A percentile compares a stretch with the other conserved stretches of the same genome.
These are phyloP conservation scores for Melitaea cinxia DNA, from an alignment of 1,140 invertebrate species.

Conservation along the genomic window DNA sequence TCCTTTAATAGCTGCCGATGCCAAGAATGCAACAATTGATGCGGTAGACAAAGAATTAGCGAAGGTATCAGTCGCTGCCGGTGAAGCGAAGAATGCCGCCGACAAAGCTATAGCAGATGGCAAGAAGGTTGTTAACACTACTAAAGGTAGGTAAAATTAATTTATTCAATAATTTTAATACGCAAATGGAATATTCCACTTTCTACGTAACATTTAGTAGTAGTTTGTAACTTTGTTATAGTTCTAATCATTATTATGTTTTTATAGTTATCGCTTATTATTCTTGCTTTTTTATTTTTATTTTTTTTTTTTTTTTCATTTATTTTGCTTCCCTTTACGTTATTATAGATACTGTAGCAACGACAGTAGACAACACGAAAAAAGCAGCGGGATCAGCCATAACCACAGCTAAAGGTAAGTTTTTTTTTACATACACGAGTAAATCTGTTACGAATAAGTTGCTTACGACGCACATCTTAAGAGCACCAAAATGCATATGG, in stretches of 20 bases:
- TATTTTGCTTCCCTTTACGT: slow-evolving; percentile 44
- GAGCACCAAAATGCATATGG: neutral
- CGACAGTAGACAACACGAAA: slow-evolving; percentile 69
- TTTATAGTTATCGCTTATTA: slow-evolving; percentile 20
- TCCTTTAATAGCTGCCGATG: slow-evolving; percentile 50
- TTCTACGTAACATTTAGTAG: neutral
- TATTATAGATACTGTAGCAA: slow-evolving; percentile 67
- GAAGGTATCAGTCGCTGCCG: slow-evolving; percentile 75
- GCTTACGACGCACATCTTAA: neutral
- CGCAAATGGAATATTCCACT: neutral
- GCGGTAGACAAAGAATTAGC: slow-evolving; percentile 74
- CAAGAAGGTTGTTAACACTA: slow-evolving; percentile 76
- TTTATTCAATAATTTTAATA: neutral
- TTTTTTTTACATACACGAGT: neutral
- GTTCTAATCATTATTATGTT: neutral
- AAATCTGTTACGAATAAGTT: neutral
- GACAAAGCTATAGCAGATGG: slow-evolving; percentile 74
- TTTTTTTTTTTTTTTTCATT: slow-evolving; percentile 31
- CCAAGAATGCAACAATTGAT: slow-evolving; percentile 69
- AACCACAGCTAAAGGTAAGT: slow-evolving; percentile 59
- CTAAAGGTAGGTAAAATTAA: slow-evolving; percentile 59
- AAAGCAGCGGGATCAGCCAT: slow-evolving; percentile 61
- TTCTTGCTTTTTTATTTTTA: slow-evolving; percentile 25
- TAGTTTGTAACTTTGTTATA: neutral
- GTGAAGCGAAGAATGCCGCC: slow-evolving; percentile 73